Base-by-base conservation (phyloP, 2,888 invertebrate species). In the Ectemnius continuus region DNA sequence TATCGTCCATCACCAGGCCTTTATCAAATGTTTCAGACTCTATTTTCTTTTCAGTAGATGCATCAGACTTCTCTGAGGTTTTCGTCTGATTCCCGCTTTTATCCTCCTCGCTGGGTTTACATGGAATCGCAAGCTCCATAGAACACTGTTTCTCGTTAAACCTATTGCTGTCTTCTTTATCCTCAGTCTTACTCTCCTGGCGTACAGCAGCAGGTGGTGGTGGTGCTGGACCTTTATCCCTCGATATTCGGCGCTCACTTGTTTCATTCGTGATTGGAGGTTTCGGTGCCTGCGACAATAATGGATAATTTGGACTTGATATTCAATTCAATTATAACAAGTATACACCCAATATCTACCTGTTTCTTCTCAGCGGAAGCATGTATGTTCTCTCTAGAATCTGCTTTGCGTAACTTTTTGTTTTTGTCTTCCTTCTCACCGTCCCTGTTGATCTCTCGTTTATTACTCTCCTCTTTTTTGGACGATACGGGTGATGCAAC, bases 201-300 rank as follows among this genome's bases (percentile, higher is more conserved):
- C 82, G 88, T 70, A 88, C 85, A 20, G 88, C 85, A 20, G 88
- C 84, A 26, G 94, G 94, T 28, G 96, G 96, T 70, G 94, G 94
- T 13, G 96, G 96, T 59, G 96, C 96, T 73, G 96, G 96, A 74
- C 96, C 96, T 90, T 97, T 96, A 87, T 96, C 96, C 57, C 92
- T 91, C 16, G 93, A 93, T 69, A 92, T 89, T 87, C 93, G 91
- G 73, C 93, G 92, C 84, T 93, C 93, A 62, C 87, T 90, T 62
- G 91, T 91, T 75, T 93, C 93, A 47, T 61, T 79, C 59, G 82
- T 75, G 68, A 84, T 81, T 61, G 90, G 89, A 89, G 95, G 95
- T 91, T 95, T 96, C 76, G 94, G 94, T 87, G 94, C 93, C 95
- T 95, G 87, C 13, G 52, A 52, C 52, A 52, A 52, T 36, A 45